Base-by-base conservation (phyloP, 1,140 invertebrate genomes). In the Drosophila athabasca region DNA sequence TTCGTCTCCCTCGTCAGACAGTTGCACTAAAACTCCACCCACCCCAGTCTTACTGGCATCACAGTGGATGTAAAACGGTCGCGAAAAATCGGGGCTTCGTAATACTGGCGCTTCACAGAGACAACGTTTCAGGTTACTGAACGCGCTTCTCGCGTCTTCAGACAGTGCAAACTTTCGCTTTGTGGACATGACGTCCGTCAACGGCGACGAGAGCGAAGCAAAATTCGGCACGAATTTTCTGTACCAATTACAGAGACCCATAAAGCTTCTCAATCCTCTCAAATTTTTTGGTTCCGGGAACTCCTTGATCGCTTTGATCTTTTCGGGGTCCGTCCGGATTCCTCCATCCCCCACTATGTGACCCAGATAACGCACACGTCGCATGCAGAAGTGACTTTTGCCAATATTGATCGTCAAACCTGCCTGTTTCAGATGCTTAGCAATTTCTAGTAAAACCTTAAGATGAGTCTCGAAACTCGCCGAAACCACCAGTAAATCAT, bases 321-420 rank as follows among this genome's bases (percentile, higher is more conserved):
- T 51, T 0, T 51, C 49, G 2, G 26, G 49, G 4, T 51, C 26
- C 3, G 26, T 31, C 2, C 22, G 8, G 7, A 51, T 17, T 2
- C n/a, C 26, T 9, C 49, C 49, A 8, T 51, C 8, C 1, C 49
- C 49, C 6, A 51, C 5, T 1, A 51, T 26, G 8, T 51, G 24
- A 3, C 22, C 13, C 2, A 57, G 53, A 49, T 51, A 69, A 3
- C 48, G 11, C 3, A 50, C 43, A 13, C 24, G 19, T 11, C 43
- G 11, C 9, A 29, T 22, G 6, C 55, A 48, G 46, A 53, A 60
- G 6, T 13, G 46, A n/a, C 35, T 45, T 19, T 60, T 67, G 17
- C 24, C 17, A 1, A 67, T 19, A 39, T 60, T 67, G 0, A 60
- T 67, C 0, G 55, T 53, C 19, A 67, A 15, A 9, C 26, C 55